Evolutionary conservation across 1,140 invertebrate species (phyloP).

Genomic region (Panonychus citri): DNA sequence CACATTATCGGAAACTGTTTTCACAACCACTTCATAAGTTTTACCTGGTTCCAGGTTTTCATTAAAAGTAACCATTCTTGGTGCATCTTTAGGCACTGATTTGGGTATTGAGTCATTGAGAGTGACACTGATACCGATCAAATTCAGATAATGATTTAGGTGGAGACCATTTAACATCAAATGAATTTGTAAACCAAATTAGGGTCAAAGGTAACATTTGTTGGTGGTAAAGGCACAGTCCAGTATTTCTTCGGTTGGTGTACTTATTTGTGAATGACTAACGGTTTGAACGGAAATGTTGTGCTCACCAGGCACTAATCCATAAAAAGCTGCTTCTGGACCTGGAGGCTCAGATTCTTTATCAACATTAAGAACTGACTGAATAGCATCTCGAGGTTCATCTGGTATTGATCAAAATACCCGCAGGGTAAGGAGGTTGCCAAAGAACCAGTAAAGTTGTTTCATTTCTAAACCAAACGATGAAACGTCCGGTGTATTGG

Average conservation of each 20-base stretch:
- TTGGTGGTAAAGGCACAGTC: conserved; percentile 58
- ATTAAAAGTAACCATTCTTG: conserved; percentile 42
- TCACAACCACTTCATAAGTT: conserved; percentile 66
- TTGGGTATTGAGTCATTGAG: conserved; percentile 36
- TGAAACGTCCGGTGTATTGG: conserved; percentile 84
- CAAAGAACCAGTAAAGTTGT: conserved; percentile 75
- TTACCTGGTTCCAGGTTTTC: conserved; percentile 55
- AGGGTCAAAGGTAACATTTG: conserved; percentile 56
- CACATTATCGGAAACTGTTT: conserved; percentile 80
- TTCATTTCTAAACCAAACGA: conserved; percentile 86
- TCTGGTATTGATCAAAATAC: conserved; percentile 23
- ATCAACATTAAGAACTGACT: conserved; percentile 64
- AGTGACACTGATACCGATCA: conserved; percentile 68
- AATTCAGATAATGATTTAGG: conserved; percentile 40
- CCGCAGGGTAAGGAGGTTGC: conserved; percentile 80
- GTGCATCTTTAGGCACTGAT: conserved; percentile 34
- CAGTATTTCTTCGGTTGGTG: conserved; percentile 74
- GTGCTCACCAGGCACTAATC: conserved; percentile 58
- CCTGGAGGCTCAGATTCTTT: conserved; percentile 77
- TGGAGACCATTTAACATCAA: conserved; percentile 36
- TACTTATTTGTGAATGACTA: conserved; percentile 62
- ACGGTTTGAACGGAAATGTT: conserved; percentile 80
- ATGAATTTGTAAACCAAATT: conserved; percentile 35
- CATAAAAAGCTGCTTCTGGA: conserved; percentile 77
- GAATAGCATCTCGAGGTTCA: conserved; percentile 58